Evolutionary conservation across 2,797 vertebrate genomes (phyloP), one percentile per base, ranked within the genome.

Genomic region (Spinibarbus caldwelli): DNA sequence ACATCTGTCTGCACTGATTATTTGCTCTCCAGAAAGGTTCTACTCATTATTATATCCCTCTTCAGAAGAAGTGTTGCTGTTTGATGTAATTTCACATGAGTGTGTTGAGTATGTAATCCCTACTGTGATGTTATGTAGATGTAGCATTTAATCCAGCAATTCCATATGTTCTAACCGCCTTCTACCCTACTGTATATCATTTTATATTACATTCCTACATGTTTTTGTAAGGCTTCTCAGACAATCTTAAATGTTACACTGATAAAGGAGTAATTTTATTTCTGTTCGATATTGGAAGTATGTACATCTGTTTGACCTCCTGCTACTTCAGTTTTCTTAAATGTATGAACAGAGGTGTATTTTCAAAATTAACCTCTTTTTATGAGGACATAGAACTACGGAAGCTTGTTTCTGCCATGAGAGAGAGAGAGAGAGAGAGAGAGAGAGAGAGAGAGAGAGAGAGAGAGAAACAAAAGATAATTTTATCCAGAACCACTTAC

Each of bases 101-200:
- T 83, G 57, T 43, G 17, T 72, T 59, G 52, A 59, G 36, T 36
- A 54, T 54, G 9, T 43, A 54, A 77, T 66, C 43, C 21, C 11
- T 17, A 34, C n/a, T 73, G 21, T 62, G 9, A 47, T 82, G 17
- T 38, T 57, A 17, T 64, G 38, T 72, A 43, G 52, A 26, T 83
- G 72, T 49, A 41, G 15, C 57, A 64, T 75, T 83, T 52, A 76
- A 83, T 83, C 29, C 57, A 49, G 29, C 4, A 29, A 41, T 77
- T 12, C 54, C 26, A 62, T 34, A 49, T 62, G 4, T 4, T 31
- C 12, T 62, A 34, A 34, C 67, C 1, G 3, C 38, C 19, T 57
- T n/a, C 19, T 14, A 34, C 21, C 7, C 12, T 14, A n/a, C 68
- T 9, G 14, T 59, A n/a, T 43, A 43, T 29, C 2, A 62, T 34